Evolutionary conservation across 2,113 vertebrate species (phyloP).

Genomic region (Dermatemys mawii): DNA sequence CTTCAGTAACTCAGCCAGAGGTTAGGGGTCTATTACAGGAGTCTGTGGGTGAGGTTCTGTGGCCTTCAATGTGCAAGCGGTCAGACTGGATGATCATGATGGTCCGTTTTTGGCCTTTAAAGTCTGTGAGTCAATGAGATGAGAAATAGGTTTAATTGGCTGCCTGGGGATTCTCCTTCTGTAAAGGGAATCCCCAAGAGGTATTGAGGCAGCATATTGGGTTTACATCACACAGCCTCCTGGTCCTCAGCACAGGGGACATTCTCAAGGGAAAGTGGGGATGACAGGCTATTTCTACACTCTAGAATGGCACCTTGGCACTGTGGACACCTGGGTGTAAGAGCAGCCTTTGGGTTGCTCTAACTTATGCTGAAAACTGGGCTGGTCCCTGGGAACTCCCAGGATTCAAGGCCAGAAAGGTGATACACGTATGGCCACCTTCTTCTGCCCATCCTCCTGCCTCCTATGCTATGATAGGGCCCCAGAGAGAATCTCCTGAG

Average conservation of each 20-base stretch:
- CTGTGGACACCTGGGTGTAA: neutral
- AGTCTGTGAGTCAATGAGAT: neutral
- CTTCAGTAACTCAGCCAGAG: neutral
- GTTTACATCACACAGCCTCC: neutral
- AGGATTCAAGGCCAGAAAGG: neutral
- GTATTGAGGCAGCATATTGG: neutral
- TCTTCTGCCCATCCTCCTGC: neutral
- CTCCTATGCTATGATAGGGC: neutral
- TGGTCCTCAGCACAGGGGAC: neutral
- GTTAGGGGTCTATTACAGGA: neutral
- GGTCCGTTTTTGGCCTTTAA: neutral
- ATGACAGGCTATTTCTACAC: neutral
- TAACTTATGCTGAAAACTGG: neutral
- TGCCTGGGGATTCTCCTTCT: neutral
- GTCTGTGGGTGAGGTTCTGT: neutral
- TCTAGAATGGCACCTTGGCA: neutral
- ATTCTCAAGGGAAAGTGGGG: neutral
- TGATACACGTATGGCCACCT: neutral
- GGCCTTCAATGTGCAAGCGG: neutral
- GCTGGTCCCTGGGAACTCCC: neutral
- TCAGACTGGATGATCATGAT: neutral
- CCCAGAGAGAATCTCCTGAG: neutral
- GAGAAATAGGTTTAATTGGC: neutral
- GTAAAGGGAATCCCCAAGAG: neutral
- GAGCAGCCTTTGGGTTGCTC: neutral